Base-by-base conservation (phyloP, 2,113 vertebrate species). In the Eira barbara region DNA sequence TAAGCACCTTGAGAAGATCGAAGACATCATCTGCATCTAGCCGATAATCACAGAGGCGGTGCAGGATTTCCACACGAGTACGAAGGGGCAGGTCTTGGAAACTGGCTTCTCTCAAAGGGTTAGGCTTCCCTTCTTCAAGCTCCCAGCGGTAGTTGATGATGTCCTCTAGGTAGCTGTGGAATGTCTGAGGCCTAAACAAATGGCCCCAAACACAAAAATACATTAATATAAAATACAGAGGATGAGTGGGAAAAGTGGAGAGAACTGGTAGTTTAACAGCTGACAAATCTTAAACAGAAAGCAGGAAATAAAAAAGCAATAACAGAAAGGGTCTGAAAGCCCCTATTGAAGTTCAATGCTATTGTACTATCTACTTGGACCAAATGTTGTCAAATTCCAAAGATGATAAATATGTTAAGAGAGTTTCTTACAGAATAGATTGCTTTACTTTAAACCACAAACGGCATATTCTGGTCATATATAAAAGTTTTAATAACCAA, bases 91-190 rank as follows among this genome's bases (percentile, higher is more conserved):
- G 99, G 84, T 99, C 99, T 97, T 99, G 99, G 96, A 99, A 99
- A 42, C 98, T 98, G 71, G 98, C 98, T 73, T 99, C 99, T 57
- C 99, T 96, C 74, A 99, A 98, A 0, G 99, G 99, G 98, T 99
- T 99, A 83, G 99, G 99, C 71, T 99, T 99, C 57, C 99, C 99
- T 97, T 99, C 99, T 94, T 99, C 99, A 93, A 99, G 98, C 98
- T 99, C 99, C 99, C 99, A 99, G 71, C 99, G 99, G 97, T 99
- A 99, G 98, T 99, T 99, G 98, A 99, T 99, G 98, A 99, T 99
- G 98, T 99, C 99, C 55, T 99, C 99, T 96, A 99, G 99, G 98
- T 99, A 99, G 96, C 99, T 98, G 98, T 99, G 99, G 98, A 99
- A 99, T 0, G 99, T 99, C 98, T 99, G 99, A 47, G 99, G 99